Conservation (phyloP, 2,888 invertebrate genomes). For the Odiellus spinosus region DNA sequence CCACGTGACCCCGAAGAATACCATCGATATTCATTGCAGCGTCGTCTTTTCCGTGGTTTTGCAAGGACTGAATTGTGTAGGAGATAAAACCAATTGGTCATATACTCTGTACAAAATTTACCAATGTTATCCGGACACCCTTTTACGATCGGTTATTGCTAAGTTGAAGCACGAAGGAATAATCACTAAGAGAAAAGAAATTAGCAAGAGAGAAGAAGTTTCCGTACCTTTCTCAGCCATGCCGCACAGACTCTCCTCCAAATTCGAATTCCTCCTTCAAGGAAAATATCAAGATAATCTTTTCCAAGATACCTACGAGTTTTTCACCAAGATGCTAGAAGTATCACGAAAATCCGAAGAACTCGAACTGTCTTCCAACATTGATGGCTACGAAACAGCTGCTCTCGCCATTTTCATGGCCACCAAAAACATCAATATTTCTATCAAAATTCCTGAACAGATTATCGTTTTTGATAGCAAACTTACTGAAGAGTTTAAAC, state of each 20-base stretch:
- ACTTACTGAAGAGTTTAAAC: neutral
- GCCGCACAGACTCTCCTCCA: conserved; percentile 28
- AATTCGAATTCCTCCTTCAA: conserved; percentile 7
- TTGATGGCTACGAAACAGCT: conserved; percentile 8
- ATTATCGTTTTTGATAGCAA: conserved; percentile 11
- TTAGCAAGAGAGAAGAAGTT: conserved; percentile 31
- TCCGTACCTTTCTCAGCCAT: conserved; percentile 36
- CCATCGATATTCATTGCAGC: conserved; percentile 38
- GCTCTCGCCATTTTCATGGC: conserved; percentile 4
- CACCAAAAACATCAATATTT: conserved; percentile 2
- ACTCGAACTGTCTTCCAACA: conserved; percentile 5
- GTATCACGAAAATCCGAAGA: neutral
- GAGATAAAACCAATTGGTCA: conserved; percentile 44
- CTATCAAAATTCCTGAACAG: conserved; percentile 10
- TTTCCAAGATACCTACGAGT: conserved; percentile 6
- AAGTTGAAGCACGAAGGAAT: conserved; percentile 43
- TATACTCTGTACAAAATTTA: conserved; percentile 53
- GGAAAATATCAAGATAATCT: conserved; percentile 8
- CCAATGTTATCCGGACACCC: conserved; percentile 49
- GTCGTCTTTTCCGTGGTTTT: conserved; percentile 40
- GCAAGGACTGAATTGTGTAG: conserved; percentile 11
- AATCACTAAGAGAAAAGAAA: conserved; percentile 38
- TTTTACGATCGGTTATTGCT: conserved; percentile 42
- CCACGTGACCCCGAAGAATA: conserved; percentile 30
- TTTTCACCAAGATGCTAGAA: conserved; percentile 4